Conservation (phyloP, 2,888 invertebrate species). For the Idaea aversata region DNA sequence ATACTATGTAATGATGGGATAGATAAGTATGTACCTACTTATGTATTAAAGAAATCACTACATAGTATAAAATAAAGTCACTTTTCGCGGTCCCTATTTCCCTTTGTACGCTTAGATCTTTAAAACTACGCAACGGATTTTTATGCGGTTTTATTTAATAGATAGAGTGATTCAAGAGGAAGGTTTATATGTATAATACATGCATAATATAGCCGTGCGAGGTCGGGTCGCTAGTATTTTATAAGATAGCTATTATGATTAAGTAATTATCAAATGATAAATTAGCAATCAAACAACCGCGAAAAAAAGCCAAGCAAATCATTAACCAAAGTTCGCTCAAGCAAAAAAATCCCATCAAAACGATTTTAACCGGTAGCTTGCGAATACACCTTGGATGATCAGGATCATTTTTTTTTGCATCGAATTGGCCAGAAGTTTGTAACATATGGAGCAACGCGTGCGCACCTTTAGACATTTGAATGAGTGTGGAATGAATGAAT, state of each 20-base stretch:
- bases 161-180: too few relatives aligned
- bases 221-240: too few relatives aligned
- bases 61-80: too few relatives aligned
- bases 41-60: too few relatives aligned
- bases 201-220: too few relatives aligned
- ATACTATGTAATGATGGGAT: too few relatives aligned
- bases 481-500: conserved; percentile 30
- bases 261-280: neutral
- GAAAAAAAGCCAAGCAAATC: conserved; percentile 12
- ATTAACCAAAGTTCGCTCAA: neutral
- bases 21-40: too few relatives aligned
- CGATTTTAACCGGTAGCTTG: conserved; percentile 11
- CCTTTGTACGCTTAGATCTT: too few relatives aligned
- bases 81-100: too few relatives aligned
- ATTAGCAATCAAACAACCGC: conserved; percentile 11
- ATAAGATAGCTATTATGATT: neutral
- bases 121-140: too few relatives aligned
- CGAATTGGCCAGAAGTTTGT: conserved; percentile 38
- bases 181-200: too few relatives aligned
- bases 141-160: too few relatives aligned
- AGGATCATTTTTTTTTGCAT: neutral
- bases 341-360: conserved; percentile 8
- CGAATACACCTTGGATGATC: neutral
- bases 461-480: conserved; percentile 70
- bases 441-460: conserved; percentile 64